Conservation (phyloP, 2,888 invertebrate species). For the Linyphia triangularis region DNA sequence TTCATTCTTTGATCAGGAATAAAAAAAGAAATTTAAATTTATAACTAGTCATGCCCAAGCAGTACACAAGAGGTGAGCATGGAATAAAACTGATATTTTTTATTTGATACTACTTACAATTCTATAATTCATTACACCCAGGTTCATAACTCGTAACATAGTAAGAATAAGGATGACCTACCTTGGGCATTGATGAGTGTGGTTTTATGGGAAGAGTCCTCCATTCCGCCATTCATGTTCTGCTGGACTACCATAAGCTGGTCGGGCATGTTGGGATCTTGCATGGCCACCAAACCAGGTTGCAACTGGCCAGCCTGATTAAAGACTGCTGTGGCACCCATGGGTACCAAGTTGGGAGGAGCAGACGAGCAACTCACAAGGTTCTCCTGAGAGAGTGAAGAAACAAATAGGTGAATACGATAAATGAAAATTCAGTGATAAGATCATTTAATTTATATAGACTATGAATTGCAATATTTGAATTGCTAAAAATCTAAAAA, state of each 20-base stretch:
- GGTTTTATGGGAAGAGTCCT: slow-evolving; percentile 65
- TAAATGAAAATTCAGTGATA: not conserved
- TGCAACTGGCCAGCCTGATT: slow-evolving; percentile 72
- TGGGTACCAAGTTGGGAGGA: slow-evolving; percentile 67
- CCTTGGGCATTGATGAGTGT: slow-evolving; percentile 65
- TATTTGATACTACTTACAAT: no score
- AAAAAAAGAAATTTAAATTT: no score
- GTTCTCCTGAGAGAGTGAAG: slow-evolving; percentile 62
- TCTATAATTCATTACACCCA: no score
- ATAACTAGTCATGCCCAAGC: no score
- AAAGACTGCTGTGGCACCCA: slow-evolving; percentile 69
- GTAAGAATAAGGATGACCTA: no score
- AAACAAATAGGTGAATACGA: not conserved
- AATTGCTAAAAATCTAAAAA: no score
- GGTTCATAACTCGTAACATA: no score
- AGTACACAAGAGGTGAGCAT: no score
- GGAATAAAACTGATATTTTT: no score
- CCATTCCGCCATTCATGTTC: slow-evolving; percentile 63
- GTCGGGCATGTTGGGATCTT: slow-evolving; percentile 71
- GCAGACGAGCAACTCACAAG: slow-evolving; percentile 65
- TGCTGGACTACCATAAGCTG: slow-evolving; percentile 76
- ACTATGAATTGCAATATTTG: no score
- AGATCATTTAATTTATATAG: not conserved
- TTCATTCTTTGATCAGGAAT: no score
- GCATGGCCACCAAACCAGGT: slow-evolving; percentile 73